Base-by-base conservation (phyloP, 2,797 vertebrate genomes). In the Sphaeramia orbicularis region DNA sequence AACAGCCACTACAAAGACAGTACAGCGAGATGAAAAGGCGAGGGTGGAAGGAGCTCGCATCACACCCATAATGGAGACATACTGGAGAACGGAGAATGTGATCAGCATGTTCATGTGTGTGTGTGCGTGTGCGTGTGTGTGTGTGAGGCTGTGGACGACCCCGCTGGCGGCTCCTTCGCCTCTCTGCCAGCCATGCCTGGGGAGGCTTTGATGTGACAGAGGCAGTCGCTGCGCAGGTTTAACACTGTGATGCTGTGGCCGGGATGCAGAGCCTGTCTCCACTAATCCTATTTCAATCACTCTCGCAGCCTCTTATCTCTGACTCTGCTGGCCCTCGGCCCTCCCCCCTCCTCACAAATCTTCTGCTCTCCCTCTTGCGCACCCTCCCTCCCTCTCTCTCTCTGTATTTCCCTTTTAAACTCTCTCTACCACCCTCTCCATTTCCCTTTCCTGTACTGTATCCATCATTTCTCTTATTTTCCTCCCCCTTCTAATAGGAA, bases 221-320 rank as follows among this genome's bases (percentile, higher is more conserved):
- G 83, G 74, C 83, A 66, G 86, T 73, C 72, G 79, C 86, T 83
- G 84, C 70, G 65, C 81, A 83, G 90, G 85, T 89, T 88, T 86
- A 89, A 87, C 89, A 83, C 87, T 73, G 80, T 63, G 88, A 86
- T 83, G 83, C 85, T 80, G 86, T 69, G 77, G 90, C 86, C 74
- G 64, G 80, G 84, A 89, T 89, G 85, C 88, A 85, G 83, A 81
- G 88, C 85, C 86, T 86, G 90, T 92, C 90, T 91, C 74, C 83
- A 84, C 89, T 93, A 93, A 92, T 92, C 90, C 89, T 69, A 88
- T 91, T 93, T 91, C 91, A 91, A 91, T 93, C 92, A 92, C 91
- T 93, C 89, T 90, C 65, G 64, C 81, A 67, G 83, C 78, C 89
- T 90, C 89, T 92, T 91, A 91, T 91, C 89, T 91, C 81, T 77